phyloP scores from a whole-genome alignment of 2,888 invertebrate genomes.

The Clunio marinus region DNA sequence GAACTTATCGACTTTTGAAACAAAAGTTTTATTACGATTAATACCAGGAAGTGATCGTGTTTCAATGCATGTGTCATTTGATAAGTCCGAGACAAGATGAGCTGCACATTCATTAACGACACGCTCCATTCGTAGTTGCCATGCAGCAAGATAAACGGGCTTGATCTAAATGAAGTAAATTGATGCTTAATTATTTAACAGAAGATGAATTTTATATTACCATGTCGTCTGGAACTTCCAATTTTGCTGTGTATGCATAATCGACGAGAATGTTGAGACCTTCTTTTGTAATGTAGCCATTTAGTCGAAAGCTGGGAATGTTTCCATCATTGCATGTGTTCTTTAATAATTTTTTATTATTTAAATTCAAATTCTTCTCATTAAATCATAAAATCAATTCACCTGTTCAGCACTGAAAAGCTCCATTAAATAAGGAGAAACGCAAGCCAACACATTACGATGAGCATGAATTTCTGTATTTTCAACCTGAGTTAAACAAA shows the following conservation, averaged over 20 bases:
- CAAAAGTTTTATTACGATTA: constrained; percentile 58
- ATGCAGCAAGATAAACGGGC: constrained; percentile 75
- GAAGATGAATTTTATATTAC: constrained; percentile 46
- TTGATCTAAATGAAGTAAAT: constrained; percentile 56
- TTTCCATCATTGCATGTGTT: constrained; percentile 50
- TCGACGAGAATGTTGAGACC: constrained; percentile 73
- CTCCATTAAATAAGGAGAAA: constrained; percentile 72
- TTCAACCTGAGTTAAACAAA: constrained; percentile 61
- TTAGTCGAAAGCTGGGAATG: constrained; percentile 55
- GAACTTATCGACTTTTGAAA: constrained; percentile 63
- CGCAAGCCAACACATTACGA: constrained; percentile 73
- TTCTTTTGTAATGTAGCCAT: constrained; percentile 60
- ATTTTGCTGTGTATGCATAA: constrained; percentile 75
- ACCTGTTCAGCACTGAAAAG: constrained; percentile 61
- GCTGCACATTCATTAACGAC: constrained; percentile 68
- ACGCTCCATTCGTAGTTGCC: constrained; percentile 68
- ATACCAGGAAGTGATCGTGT: constrained; percentile 60
- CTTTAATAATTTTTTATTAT: constrained; percentile 42
- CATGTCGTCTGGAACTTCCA: constrained; percentile 53
- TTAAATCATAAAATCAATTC: constrained; percentile 15
- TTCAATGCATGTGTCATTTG: constrained; percentile 58
- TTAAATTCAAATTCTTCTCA: background rate
- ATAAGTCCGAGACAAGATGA: constrained; percentile 63
- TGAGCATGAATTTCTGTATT: constrained; percentile 71
- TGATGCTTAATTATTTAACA: too few relatives aligned